Evolutionary conservation across 1,140 invertebrate species (phyloP), one percentile per base, ranked within the genome.

Genomic region (Odontomachus brunneus): DNA sequence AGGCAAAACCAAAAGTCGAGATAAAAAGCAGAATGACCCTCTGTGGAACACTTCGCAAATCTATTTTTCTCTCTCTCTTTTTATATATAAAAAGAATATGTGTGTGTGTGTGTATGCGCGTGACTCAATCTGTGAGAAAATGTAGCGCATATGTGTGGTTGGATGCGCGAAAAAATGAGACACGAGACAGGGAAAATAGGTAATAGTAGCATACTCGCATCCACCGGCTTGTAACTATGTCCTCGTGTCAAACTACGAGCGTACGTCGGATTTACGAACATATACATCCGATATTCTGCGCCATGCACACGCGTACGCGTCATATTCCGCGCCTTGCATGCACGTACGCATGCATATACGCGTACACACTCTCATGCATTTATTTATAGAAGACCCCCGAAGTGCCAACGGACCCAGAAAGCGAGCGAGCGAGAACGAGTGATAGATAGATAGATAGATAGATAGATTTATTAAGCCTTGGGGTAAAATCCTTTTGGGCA

Each of bases 331-430:
- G 33, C 49, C 29, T n/a, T n/a, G n/a, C n/a, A 17, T 26, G 62
- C 26, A 67, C 49, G 55, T 49, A n/a, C n/a, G 48, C 5, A 17
- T 22, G 44, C 4, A 24, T 22, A 4, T n/a, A 38, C 33, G 69
- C 72, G 66, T 22, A 55, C 55, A 82, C 73, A 38, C 66, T 75
- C 84, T 90, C 86, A 87, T 88, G 82, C 87, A 89, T 91, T 91
- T 92, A 93, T 92, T 92, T 93, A 91, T 92, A 78, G 67, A 84
- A 84, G 85, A 88, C 83, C 53, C n/a, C 72, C 63, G 62, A 53
- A 53, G 66, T 73, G 82, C 75, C 73, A 51, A 24, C 72, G 49
- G 78, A 60, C 71, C 87, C 38, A 44, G 38, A 44, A 44, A 44
- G 9, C 38, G 38, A 44, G 38, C 3, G 55, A 57, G 15, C 24